Evolutionary conservation across 2,113 vertebrate species (phyloP).

Genomic region (Microcebus lehilahytsara): DNA sequence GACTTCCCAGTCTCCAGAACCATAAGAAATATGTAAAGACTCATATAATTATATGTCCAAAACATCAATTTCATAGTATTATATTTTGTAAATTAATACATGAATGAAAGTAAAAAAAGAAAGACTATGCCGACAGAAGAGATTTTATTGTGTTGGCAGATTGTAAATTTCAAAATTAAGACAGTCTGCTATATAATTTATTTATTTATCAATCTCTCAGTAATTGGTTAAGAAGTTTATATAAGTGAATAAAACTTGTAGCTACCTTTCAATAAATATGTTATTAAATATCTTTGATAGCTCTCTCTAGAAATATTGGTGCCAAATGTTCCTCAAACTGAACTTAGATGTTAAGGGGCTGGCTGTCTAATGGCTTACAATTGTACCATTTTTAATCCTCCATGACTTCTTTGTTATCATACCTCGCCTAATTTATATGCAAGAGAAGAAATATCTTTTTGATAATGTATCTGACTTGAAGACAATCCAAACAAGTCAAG

Average conservation of each 20-base stretch:
- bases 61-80: background rate
- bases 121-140: constrained; percentile 19
- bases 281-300: constrained; percentile 36
- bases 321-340: background rate
- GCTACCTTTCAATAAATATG: constrained; percentile 29
- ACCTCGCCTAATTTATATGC: background rate
- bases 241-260: constrained; percentile 33
- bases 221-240: constrained; percentile 6
- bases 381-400: constrained; percentile 10
- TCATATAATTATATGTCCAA: background rate
- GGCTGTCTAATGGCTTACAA: background rate
- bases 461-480: background rate
- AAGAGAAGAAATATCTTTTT: background rate
- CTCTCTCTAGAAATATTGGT: constrained; percentile 25
- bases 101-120: background rate
- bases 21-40: background rate
- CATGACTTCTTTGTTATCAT: background rate
- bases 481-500: background rate
- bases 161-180: constrained; percentile 35
- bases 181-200: constrained; percentile 13
- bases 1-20: background rate
- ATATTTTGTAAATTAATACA: background rate
- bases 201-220: background rate
- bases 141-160: background rate
- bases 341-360: background rate